Percentiles rank a stretch among this genome's conserved stretches.
These are phyloP conservation scores for Oreonectes daqikongensis DNA, from an alignment of 2,797 vertebrate species.

Conservation along the genomic window DNA sequence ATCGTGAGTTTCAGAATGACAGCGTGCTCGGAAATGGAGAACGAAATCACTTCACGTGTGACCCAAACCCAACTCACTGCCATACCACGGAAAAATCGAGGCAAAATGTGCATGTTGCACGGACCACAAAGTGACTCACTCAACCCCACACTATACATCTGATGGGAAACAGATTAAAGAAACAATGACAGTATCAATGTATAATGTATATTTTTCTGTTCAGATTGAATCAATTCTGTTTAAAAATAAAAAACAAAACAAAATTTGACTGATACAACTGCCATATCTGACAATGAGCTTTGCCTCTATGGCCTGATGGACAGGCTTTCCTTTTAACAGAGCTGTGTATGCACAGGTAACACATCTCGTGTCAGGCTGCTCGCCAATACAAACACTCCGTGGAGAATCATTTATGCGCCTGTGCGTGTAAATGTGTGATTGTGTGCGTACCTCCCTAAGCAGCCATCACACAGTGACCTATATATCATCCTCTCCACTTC, in stretches of 20 bases:
- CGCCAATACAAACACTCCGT: conserved; percentile 61
- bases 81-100: neutral
- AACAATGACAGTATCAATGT: neutral
- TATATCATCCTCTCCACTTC: conserved; percentile 64
- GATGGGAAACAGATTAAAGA: neutral
- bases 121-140: neutral
- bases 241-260: neutral
- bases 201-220: too few species aligned
- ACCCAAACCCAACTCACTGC: conserved; percentile 3
- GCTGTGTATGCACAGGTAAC: conserved; percentile 12
- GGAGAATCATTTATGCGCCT: conserved; percentile 34
- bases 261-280: neutral
- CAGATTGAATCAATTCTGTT: too few species aligned
- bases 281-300: conserved; percentile 1
- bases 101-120: neutral
- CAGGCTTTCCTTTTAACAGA: conserved; percentile 20
- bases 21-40: neutral
- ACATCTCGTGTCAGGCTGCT: conserved; percentile 58
- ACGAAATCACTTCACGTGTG: conserved; percentile 2
- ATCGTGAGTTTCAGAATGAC: conserved; percentile 17
- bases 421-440: conserved; percentile 40
- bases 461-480: conserved; percentile 74
- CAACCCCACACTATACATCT: neutral
- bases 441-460: conserved; percentile 67
- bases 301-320: conserved; percentile 35